These are phyloP conservation scores for Papilio polytes DNA, from an alignment of 1,140 invertebrate genomes.

Conservation along the genomic window DNA sequence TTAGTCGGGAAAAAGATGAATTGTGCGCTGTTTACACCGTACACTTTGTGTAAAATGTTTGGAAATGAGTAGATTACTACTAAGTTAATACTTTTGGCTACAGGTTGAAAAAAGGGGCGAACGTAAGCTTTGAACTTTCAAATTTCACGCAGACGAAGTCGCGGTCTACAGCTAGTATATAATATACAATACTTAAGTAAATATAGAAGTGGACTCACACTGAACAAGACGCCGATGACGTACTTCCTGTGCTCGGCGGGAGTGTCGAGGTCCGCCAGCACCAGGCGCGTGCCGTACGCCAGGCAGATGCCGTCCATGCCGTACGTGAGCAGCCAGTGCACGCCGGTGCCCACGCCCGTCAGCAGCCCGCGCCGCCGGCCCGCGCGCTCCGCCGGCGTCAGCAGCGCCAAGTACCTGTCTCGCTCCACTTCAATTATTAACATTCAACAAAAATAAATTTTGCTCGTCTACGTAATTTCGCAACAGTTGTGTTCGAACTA, in stretches of 20 bases:
- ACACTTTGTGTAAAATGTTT: no score
- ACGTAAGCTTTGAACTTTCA: no score
- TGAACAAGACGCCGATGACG: slow-evolving; percentile 87
- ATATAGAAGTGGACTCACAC: slow-evolving; percentile 80
- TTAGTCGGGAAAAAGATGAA: no score
- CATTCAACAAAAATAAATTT: neutral
- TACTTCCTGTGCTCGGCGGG: slow-evolving; percentile 84
- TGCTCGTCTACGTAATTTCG: no score
- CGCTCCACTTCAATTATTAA: neutral
- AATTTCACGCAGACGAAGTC: no score
- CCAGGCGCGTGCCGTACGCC: slow-evolving; percentile 91
- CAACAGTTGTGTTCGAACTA: no score
- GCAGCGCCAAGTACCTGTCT: slow-evolving; percentile 84
- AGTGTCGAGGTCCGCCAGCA: slow-evolving; percentile 84
- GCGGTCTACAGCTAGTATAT: no score
- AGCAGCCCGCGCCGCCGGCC: slow-evolving; percentile 88
- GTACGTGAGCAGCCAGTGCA: slow-evolving; percentile 91
- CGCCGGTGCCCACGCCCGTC: slow-evolving; percentile 88
- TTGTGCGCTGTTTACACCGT: no score
- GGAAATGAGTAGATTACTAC: no score
- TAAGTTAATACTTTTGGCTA: no score
- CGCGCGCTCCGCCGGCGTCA: slow-evolving; percentile 86
- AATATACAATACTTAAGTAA: no score
- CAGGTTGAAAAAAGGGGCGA: no score
- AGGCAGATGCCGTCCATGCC: slow-evolving; percentile 90